Evolutionary conservation across 92 coral and sea anemone species (phyloP), one percentile per base, ranked within the genome.

Genomic region (Paragorgia papillata): DNA sequence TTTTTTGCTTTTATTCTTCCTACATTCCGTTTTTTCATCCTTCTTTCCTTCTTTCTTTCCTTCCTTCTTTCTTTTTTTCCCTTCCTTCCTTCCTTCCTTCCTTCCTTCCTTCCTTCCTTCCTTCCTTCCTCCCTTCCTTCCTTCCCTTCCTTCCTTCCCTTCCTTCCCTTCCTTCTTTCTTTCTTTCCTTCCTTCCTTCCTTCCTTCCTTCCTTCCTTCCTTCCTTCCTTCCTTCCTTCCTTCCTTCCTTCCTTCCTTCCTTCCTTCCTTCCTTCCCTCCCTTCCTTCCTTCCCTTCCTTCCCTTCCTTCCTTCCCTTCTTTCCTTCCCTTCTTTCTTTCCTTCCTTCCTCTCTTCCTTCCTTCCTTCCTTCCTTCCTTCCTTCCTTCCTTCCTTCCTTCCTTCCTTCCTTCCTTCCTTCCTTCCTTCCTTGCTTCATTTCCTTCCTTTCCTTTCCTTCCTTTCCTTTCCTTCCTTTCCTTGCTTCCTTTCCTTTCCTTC

Each of bases 161-260:
- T n/a, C n/a, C n/a, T n/a, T n/a, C n/a, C n/a, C n/a, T n/a, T n/a
- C n/a, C n/a, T n/a, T n/a, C n/a, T n/a, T n/a, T n/a, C n/a, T n/a
- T n/a, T n/a, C n/a, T n/a, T n/a, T n/a, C n/a, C n/a, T n/a, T n/a
- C n/a, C n/a, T n/a, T n/a, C n/a, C n/a, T n/a, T n/a, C n/a, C n/a
- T n/a, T n/a, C n/a, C n/a, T n/a, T n/a, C n/a, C n/a, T n/a, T n/a
- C n/a, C n/a, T n/a, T n/a, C n/a, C n/a, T n/a, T n/a, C 53, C n/a
- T 46, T 46, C 53, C 53, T 46, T 46, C 53, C n/a, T 51, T 51
- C 21, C 58, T 51, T 51, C 58, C 6, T 51, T 51, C 21, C 58
- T 51, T 51, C 58, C n/a, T 51, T 51, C 21, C 58, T 51, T 51
- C 58, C n/a, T 51, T 17, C 58, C 58, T 51, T 17, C 58, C n/a